phyloP scores from a whole-genome alignment of 2,797 vertebrate species.

The Danio aesculapii region DNA sequence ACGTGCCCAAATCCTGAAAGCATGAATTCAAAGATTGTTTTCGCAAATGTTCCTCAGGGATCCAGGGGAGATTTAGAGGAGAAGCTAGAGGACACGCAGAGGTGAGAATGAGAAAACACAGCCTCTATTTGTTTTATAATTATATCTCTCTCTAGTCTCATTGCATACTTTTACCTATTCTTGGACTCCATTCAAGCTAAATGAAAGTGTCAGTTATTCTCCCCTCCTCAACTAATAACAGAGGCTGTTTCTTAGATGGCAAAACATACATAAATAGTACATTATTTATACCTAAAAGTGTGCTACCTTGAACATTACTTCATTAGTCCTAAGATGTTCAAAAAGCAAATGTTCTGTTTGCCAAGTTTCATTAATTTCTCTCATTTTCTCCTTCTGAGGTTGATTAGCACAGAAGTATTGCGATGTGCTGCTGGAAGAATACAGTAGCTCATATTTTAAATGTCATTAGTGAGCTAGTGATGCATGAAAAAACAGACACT shows the following conservation, averaged over 20 bases:
- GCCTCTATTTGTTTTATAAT: constrained; percentile 33
- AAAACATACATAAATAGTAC: background rate
- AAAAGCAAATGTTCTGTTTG: background rate
- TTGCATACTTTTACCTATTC: constrained; percentile 11
- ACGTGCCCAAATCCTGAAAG: background rate
- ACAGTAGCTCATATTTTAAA: constrained; percentile 8
- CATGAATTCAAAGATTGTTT: constrained; percentile 13
- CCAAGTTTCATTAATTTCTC: background rate
- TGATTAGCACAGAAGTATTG: background rate
- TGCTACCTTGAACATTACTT: background rate
- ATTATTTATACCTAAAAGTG: background rate
- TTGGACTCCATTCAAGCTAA: constrained; percentile 3
- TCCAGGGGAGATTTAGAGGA: constrained; percentile 4
- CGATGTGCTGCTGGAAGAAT: background rate
- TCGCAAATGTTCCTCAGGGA: constrained; percentile 9
- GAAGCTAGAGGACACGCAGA: background rate
- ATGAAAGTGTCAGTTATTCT: constrained; percentile 14
- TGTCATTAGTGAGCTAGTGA: constrained; percentile 6
- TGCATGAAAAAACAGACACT: constrained; percentile 40
- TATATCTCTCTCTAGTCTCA: constrained; percentile 25
- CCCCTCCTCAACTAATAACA: background rate
- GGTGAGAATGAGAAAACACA: constrained; percentile 27
- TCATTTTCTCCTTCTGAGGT: background rate
- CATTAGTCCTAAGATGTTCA: background rate
- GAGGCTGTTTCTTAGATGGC: background rate